Conservation (phyloP, 2,888 invertebrate species). For the Aplocera efformata region DNA sequence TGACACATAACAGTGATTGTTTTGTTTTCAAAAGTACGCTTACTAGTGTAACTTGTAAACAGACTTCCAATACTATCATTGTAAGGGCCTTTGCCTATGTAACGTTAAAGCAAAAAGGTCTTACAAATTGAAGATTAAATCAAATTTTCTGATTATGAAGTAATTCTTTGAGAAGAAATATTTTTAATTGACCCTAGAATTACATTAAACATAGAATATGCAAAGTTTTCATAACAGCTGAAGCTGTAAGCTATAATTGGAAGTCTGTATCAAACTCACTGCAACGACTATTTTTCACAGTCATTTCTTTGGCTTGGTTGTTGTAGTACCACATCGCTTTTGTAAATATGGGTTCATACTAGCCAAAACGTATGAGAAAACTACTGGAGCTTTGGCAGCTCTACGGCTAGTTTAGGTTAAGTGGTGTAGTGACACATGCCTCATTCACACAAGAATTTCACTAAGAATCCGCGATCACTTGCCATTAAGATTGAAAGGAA, state of each 20-base stretch:
- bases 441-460: conserved; percentile 11
- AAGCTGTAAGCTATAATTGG: conserved; percentile 1
- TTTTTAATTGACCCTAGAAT: too few species aligned
- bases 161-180: too few species aligned
- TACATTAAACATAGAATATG: too few species aligned
- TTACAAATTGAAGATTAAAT: too few species aligned
- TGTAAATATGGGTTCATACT: conserved; percentile 34
- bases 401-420: conserved; percentile 25
- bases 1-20: conserved; percentile 46
- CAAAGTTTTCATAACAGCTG: background rate
- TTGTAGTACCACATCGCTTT: conserved; percentile 18
- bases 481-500: background rate
- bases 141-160: too few species aligned
- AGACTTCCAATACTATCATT: conserved; percentile 30
- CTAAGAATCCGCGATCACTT: too few species aligned
- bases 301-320: conserved; percentile 9
- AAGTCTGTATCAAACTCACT: conserved; percentile 14
- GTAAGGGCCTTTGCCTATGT: too few species aligned
- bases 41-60: conserved; percentile 55
- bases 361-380: conserved; percentile 31
- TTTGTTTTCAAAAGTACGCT: conserved; percentile 59
- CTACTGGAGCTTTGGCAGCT: conserved; percentile 34
- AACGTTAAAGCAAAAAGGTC: too few species aligned
- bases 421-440: conserved; percentile 5
- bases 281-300: conserved; percentile 14